Percentiles rank a stretch among this genome's conserved stretches.
Conservation (phyloP, 2,888 invertebrate genomes). For the Adelphocoris suturalis region DNA sequence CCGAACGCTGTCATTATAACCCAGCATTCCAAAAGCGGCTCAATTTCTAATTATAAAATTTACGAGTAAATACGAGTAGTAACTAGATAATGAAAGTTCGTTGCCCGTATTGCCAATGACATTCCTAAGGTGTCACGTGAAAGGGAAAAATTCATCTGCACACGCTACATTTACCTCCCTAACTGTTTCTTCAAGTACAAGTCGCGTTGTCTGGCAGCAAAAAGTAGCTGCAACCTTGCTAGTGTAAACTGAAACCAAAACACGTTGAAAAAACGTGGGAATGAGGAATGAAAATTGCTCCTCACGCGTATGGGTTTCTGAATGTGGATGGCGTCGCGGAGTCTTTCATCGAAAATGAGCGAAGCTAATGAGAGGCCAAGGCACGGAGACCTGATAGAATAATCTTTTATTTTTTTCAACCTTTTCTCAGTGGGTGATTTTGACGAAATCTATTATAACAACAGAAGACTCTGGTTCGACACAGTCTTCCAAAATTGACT, state of each 20-base stretch:
- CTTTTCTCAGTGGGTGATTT: slow-evolving; percentile 11
- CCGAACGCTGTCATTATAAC: no score
- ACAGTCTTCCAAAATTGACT: slow-evolving; percentile 28
- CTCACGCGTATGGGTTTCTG: slow-evolving; percentile 7
- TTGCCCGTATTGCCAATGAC: background rate
- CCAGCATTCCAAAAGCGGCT: no score
- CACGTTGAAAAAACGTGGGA: background rate
- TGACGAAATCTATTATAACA: slow-evolving; percentile 30
- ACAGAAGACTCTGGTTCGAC: slow-evolving; percentile 9
- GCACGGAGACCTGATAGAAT: slow-evolving; percentile 17
- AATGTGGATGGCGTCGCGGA: slow-evolving; percentile 23
- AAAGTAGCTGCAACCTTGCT: background rate
- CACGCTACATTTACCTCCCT: background rate
- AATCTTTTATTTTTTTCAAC: slow-evolving; percentile 12
- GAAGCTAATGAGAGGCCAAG: slow-evolving; percentile 23
- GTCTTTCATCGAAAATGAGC: slow-evolving; percentile 36
- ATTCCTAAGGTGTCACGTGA: background rate
- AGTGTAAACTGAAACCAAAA: slow-evolving; percentile 1
- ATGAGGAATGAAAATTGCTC: slow-evolving; percentile 25
- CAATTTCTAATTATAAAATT: no score
- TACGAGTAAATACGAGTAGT: no score
- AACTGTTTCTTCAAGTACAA: background rate
- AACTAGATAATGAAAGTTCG: background rate
- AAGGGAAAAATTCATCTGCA: background rate
- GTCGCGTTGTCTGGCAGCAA: background rate